Evolutionary conservation across 2,888 invertebrate species (phyloP), one percentile per base, ranked within the genome.

Genomic region (Patella ulyssiponensis): DNA sequence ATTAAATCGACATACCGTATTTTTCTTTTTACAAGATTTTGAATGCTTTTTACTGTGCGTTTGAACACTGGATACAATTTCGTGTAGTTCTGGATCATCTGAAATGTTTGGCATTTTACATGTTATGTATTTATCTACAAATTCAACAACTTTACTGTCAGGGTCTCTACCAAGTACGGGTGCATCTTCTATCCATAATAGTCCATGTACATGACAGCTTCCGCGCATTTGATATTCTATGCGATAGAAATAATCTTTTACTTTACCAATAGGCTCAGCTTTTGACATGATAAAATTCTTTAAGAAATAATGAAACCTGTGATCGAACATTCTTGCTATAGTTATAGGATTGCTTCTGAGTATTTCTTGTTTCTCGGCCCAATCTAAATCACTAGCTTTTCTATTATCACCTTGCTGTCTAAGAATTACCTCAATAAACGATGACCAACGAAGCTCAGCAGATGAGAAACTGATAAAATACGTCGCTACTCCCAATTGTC

Each of bases 161-260:
- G 64, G 15, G 51, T 79, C 79, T 1, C 52, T 73, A 54, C 81
- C 83, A 71, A 83, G 58, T 54, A 58, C 78, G 20, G 81, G 82
- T 2, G 84, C 81, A 79, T 80, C 74, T 70, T 82, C 76, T 7
- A 82, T 79, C 83, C 85, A 84, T 27, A 77, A 76, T 52, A 85
- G 58, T 76, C 79, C 77, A 58, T 86, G 85, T 5, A 83, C 79
- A 76, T 85, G 84, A 15, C 83, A 83, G 9, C 81, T 82, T 4
- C 86, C 86, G 4, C 85, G 75, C 17, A 81, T 79, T 71, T 86
- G 84, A 73, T 82, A 83, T 58, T 84, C 85, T 12, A 83, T 80
- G 33, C 83, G 76, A 73, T 80, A 84, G 69, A 81, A 82, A 72
- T 81, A 84, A 71, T 86, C 84, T 12, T 44, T 44, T 12, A 83